These are phyloP conservation scores for Eucriotettix oculatus DNA, from an alignment of 2,888 invertebrate genomes.

Conservation along the genomic window DNA sequence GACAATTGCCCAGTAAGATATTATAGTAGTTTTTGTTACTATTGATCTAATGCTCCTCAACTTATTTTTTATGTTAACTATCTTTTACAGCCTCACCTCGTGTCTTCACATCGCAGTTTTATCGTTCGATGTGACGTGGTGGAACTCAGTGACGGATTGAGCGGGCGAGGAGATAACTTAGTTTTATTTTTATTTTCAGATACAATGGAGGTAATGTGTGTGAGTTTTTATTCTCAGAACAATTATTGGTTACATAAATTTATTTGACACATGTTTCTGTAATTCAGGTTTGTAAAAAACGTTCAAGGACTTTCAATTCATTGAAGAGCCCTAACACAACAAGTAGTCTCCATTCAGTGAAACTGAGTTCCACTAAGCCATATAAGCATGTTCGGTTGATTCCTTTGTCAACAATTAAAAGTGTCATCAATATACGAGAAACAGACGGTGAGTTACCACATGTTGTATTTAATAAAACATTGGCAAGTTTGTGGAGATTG, in stretches of 20 bases:
- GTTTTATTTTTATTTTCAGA: conserved; percentile 89
- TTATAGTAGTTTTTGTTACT: background rate
- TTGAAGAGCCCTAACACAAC: conserved; percentile 48
- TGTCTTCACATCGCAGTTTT: conserved; percentile 84
- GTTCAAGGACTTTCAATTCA: conserved; percentile 57
- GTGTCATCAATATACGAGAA: conserved; percentile 80
- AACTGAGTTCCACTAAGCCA: conserved; percentile 36
- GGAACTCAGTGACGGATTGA: conserved; percentile 67
- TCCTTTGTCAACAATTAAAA: conserved; percentile 73
- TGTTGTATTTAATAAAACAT: background rate
- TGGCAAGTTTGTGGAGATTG: no score
- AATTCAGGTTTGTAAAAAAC: conserved; percentile 38
- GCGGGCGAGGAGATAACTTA: conserved; percentile 72
- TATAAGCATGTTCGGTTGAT: conserved; percentile 85
- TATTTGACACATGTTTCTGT: background rate
- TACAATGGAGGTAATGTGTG: conserved; percentile 59
- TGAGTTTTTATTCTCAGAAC: background rate
- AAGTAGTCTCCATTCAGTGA: conserved; percentile 33
- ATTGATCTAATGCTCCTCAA: background rate
- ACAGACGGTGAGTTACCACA: conserved; percentile 43
- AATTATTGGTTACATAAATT: background rate
- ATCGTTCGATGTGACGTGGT: conserved; percentile 76
- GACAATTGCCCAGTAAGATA: conserved; percentile 79
- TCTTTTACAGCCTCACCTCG: conserved; percentile 57
- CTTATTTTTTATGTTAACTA: background rate